Conservation (phyloP, 2,113 vertebrate species). For the Amblyopsis rosae region DNA sequence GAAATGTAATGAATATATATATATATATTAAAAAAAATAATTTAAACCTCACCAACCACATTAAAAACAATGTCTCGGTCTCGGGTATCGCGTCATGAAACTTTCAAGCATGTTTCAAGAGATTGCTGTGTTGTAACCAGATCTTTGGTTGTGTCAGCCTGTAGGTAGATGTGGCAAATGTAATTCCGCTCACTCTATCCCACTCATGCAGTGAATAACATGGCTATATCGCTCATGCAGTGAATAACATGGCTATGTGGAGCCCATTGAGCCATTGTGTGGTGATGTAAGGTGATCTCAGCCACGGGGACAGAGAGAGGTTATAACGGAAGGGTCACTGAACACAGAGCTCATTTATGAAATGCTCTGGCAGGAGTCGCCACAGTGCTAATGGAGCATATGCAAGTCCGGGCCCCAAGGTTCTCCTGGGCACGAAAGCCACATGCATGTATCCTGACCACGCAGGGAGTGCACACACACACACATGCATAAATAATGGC, state of each 20-base stretch:
- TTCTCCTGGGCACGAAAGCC: conserved; percentile 27
- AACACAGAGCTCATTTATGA: conserved; percentile 62
- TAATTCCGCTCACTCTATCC: conserved; percentile 8
- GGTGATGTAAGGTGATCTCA: conserved; percentile 57
- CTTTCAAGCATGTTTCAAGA: conserved; percentile 2
- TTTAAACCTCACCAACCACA: too few species aligned
- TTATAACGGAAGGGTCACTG: conserved; percentile 31
- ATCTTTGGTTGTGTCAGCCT: conserved; percentile 11
- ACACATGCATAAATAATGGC: conserved; percentile 14
- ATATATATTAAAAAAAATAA: too few species aligned
- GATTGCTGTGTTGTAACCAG: conserved; percentile 34
- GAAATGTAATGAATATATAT: neutral
- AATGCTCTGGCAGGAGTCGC: conserved; percentile 25
- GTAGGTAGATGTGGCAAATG: conserved; percentile 10
- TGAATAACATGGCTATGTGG: conserved; percentile 21
- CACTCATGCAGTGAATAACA: conserved; percentile 22
- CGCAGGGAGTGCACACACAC: neutral
- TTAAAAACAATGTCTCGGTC: neutral
- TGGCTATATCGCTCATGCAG: conserved; percentile 6
- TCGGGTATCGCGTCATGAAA: conserved; percentile 18
- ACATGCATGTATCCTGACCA: conserved; percentile 13
- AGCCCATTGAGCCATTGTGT: conserved; percentile 42
- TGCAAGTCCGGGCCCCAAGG: conserved; percentile 25
- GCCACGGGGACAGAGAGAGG: conserved; percentile 37
- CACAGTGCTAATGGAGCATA: conserved; percentile 24